Evolutionary conservation across 2,113 vertebrate genomes (phyloP).

Genomic region (Bubo scandiacus): DNA sequence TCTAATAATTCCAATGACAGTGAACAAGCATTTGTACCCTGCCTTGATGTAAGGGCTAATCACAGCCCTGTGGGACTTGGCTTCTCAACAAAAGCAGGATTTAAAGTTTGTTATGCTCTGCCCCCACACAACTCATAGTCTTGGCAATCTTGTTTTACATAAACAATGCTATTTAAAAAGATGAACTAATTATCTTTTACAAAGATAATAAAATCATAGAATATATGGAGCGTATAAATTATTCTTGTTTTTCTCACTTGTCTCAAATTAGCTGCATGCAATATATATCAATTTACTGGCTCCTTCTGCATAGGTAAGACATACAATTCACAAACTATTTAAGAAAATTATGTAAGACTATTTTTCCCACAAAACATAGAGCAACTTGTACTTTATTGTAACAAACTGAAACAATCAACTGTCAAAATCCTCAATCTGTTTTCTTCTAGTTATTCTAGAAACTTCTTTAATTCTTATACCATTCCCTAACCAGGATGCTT

Average conservation of each 20-base stretch:
- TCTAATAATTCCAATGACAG: neutral
- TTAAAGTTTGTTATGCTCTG: neutral
- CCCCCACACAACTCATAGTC: neutral
- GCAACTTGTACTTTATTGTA: neutral
- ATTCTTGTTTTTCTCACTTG: constrained; percentile 15
- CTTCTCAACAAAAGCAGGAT: neutral
- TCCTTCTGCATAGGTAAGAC: neutral
- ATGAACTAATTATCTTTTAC: neutral
- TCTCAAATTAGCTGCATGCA: constrained; percentile 8
- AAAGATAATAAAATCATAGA: constrained; percentile 1
- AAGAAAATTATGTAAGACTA: neutral
- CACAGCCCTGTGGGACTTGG: neutral
- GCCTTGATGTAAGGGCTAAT: neutral
- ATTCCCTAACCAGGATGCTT: neutral
- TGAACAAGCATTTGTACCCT: neutral
- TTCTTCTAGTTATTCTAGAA: neutral
- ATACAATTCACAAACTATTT: neutral
- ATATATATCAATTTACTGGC: neutral
- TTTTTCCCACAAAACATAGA: neutral
- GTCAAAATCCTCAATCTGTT: neutral
- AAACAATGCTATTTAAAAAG: neutral
- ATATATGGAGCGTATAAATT: neutral
- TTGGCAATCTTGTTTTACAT: neutral
- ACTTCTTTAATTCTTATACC: neutral
- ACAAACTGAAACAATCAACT: neutral